Evolutionary conservation across 2,888 invertebrate species (phyloP).

Genomic region (Pandemis corylana): DNA sequence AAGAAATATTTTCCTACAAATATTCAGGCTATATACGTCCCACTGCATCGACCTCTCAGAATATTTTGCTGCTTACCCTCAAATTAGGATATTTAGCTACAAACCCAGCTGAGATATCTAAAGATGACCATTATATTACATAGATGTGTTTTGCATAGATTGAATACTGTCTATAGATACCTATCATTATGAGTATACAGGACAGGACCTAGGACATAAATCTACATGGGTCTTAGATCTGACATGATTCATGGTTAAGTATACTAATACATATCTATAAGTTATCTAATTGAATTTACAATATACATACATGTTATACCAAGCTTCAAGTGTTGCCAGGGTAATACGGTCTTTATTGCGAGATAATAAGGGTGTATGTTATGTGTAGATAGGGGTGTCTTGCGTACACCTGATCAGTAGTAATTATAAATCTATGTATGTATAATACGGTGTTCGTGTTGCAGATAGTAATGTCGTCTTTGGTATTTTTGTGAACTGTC

Average conservation of each 20-base stretch:
- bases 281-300: slow-evolving; percentile 17
- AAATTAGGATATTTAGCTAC: too few species aligned
- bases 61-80: too few species aligned
- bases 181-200: not conserved
- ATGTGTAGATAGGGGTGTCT: not conserved
- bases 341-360: not conserved
- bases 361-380: not conserved
- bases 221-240: not conserved
- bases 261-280: slow-evolving; percentile 13
- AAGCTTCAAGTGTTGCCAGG: not conserved
- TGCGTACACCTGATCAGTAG: slow-evolving; percentile 24
- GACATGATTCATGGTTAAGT: slow-evolving; percentile 1
- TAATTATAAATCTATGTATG: slow-evolving; percentile 22
- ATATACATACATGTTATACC: slow-evolving; percentile 28
- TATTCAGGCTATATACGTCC: too few species aligned
- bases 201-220: not conserved
- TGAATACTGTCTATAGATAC: not conserved
- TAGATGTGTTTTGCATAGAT: not conserved
- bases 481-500: slow-evolving; percentile 13
- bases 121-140: too few species aligned
- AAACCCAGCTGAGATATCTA: too few species aligned
- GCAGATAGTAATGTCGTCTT: not conserved
- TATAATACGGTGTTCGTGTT: slow-evolving; percentile 9
- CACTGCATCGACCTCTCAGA: too few species aligned
- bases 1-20: too few species aligned